Base-by-base conservation (phyloP, 92 coral and sea anemone species). In the Porites divaricata region DNA sequence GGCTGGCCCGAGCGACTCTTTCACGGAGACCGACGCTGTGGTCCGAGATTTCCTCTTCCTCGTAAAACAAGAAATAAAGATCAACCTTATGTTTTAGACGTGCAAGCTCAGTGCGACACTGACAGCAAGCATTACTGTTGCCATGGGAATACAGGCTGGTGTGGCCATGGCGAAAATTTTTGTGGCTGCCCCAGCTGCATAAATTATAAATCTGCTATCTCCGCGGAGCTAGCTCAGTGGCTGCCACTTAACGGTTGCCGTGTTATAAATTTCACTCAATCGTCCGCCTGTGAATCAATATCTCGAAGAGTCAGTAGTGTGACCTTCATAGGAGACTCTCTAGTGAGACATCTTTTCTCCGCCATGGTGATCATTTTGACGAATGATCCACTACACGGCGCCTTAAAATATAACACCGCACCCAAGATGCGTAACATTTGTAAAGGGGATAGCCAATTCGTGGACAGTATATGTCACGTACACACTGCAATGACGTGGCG, bases 201-300 rank as follows among this genome's bases (percentile, higher is more conserved):
- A 63, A 88, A 94, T 81, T 94, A 92, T 70, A 85, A 93, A 16
- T 65, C 74, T 0, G 92, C 83, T 69, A 70, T 87, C 70, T 87
- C 98, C n/a, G 98, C 98, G 48, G 98, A 94, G 87, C 89, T 92
- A 41, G 91, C 95, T n/a, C 85, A 90, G 50, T 94, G 98, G 98
- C 58, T 56, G 49, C 93, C 98, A 17, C 20, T 67, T 8, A 79
- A 76, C 24, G 81, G 85, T 2, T 94, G 98, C 87, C 72, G 24
- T 0, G 84, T 94, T 5, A 90, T 61, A 74, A 94, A 87, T 86
- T 94, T 84, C 81, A 92, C 98, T 24, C 95, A 94, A 76, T 63
- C 74, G 35, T 70, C 84, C 12, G 98, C 98, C 35, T 94, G 98
- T 66, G 76, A 78, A 48, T 83, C 90, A 50, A 63, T 94, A 1